Evolutionary conservation across 2,797 vertebrate genomes (phyloP), one percentile per base, ranked within the genome.

Genomic region (Sebastes flavidus): DNA sequence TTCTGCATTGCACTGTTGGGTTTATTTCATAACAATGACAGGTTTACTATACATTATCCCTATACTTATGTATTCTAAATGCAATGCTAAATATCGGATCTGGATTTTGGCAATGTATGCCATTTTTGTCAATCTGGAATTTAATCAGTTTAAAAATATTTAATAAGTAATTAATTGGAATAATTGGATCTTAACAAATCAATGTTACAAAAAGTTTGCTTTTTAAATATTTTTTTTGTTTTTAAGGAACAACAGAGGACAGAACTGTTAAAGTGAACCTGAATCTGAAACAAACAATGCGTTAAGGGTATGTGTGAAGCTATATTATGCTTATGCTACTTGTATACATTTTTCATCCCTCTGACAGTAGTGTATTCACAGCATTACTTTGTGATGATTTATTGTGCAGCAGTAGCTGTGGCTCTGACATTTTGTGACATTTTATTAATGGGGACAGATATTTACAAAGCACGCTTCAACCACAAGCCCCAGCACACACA

Each of bases 371-470:
- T 6, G 30, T 65, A 34, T 70, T 67, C 24, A 25, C 59, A 52
- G 18, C 22, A 69, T 58, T 78, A 11, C 49, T 78, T 65, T 22
- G 25, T 22, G 38, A 54, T 82, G 74, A 85, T 86, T 67, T 60
- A 79, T 77, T 59, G 24, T 68, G 20, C 24, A 32, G 68, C 65
- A 70, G 61, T 25, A 20, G n/a, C 34, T 55, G 20, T 58, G 36
- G 32, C 36, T 69, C 25, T 72, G 70, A 75, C 59, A 75, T 86
- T 72, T 70, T 63, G 61, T 61, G n/a, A 74, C 68, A 49, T 75
- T 84, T 29, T 67, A 77, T 58, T 78, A 52, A 81, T 66, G 30
- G 8, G 4, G 7, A 32, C 25, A 62, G 11, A 67, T 59, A 56
- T 75, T 80, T 29, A 68, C 46, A 56, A 5, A 30, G 8, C 20